Conservation (phyloP, 2,797 vertebrate species). For the Rhinogobio ventralis region DNA sequence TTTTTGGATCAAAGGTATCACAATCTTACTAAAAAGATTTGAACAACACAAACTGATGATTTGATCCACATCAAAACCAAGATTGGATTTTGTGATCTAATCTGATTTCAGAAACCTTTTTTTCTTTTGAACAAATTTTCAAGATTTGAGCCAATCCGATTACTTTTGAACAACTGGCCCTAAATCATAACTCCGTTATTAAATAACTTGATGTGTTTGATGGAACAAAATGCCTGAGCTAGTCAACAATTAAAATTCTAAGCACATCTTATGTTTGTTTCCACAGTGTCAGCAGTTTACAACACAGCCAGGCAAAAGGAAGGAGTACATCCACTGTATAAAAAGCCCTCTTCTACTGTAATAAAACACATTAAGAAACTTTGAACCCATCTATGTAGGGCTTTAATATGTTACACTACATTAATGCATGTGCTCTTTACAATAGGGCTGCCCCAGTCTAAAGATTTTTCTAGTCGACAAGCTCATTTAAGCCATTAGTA, state of each 20-base stretch:
- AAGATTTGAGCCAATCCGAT: too few species aligned
- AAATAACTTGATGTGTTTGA: not conserved
- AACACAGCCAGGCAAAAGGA: not conserved
- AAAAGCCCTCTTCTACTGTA: not conserved
- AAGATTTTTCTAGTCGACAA: too few species aligned
- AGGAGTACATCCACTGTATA: not conserved
- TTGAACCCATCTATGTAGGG: not conserved
- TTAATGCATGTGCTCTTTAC: not conserved
- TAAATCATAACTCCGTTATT: not conserved
- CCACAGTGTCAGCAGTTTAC: constrained; percentile 9
- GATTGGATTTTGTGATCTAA: too few species aligned
- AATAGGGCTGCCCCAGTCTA: not conserved
- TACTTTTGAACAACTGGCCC: too few species aligned
- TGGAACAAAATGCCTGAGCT: not conserved
- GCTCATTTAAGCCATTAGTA: not conserved
- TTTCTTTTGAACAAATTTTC: too few species aligned
- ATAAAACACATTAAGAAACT: not conserved
- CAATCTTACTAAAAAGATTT: too few species aligned
- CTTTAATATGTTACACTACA: not conserved
- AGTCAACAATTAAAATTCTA: not conserved
- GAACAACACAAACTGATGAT: too few species aligned
- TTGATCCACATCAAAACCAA: too few species aligned
- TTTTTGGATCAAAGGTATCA: too few species aligned
- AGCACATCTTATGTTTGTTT: constrained; percentile 18
- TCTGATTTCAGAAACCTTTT: too few species aligned